Base-by-base conservation (phyloP, 2,797 vertebrate species). In the Picus viridis region DNA sequence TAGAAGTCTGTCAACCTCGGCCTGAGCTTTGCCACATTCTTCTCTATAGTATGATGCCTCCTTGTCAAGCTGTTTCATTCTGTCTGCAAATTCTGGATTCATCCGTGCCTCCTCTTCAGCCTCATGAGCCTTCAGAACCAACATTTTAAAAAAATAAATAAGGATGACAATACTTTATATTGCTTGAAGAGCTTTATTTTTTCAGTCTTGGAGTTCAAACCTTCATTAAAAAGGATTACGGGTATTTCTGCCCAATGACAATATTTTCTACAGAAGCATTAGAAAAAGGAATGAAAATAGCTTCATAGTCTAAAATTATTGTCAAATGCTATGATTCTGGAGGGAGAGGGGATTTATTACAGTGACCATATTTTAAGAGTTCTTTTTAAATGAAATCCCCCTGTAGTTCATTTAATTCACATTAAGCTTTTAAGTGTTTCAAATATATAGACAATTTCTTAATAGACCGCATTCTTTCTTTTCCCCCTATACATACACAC, bases 1-100 rank as follows among this genome's bases (percentile, higher is more conserved):
- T 97, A 99, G 98, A 62, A 99, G 97, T 95, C 99, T 97, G 95
- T 99, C 98, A 69, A 99, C 98, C 96, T 99, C 99, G 2, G 98
- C 98, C 92, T 99, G 98, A 29, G 98, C 99, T 96, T 98, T 99
- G 79, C 98, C 97, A 71, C 98, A 99, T 94, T 99, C 99, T 34
- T 99, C 99, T 73, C 98, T 98, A 96, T 99, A 98, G 92, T 98
- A 98, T 3, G 98, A 98, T 18, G 99, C 98, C 92, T 99, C 99
- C 92, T 99, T 99, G 97, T 99, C 99, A 58, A 99, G 98, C 75
- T 98, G 98, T 80, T 98, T 98, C 67, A 99, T 97, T 77, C 98
- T 98, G 94, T 99, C 99, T 81, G 98, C 96, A 95, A 99, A 98
- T 96, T 99, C 99, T 3, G 98, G 98, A 95, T 98, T 98, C 97